phyloP scores from a whole-genome alignment of 2,888 invertebrate species.

The Ceratothoa steindachneri region DNA sequence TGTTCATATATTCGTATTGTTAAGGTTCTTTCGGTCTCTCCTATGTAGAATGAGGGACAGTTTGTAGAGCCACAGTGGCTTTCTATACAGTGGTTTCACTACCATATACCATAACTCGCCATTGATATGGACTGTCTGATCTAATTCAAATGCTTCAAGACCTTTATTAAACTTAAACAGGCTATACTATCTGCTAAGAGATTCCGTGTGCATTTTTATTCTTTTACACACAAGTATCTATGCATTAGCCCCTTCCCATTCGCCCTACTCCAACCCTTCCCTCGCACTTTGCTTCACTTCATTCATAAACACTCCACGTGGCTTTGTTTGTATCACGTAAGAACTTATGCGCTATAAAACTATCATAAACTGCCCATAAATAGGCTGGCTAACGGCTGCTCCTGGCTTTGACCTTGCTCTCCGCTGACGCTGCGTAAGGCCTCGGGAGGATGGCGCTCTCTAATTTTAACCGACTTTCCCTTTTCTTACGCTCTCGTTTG shows the following conservation, averaged over 20 bases:
- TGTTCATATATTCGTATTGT: no score
- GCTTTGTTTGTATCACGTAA: slow-evolving; percentile 45
- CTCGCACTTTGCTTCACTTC: slow-evolving; percentile 12
- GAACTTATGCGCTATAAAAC: slow-evolving; percentile 46
- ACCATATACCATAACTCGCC: no score
- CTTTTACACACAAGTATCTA: neutral
- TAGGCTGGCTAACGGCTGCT: slow-evolving; percentile 29
- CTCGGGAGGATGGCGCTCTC: neutral
- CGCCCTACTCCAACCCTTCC: neutral
- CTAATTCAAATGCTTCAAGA: no score
- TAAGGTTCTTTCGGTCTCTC: no score
- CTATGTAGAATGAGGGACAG: no score
- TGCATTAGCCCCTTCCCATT: neutral
- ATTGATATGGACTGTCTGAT: no score
- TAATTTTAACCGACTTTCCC: neutral
- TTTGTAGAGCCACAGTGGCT: no score
- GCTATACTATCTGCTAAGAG: no score
- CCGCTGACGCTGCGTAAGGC: neutral
- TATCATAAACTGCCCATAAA: slow-evolving; percentile 47
- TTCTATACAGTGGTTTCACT: no score
- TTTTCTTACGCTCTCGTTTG: neutral
- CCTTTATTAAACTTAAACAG: no score
- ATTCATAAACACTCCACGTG: slow-evolving; percentile 46
- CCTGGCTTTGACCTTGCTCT: slow-evolving; percentile 26
- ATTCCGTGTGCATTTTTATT: neutral